Evolutionary conservation across 2,888 invertebrate species (phyloP).

Genomic region (Barypeithes pellucidus): DNA sequence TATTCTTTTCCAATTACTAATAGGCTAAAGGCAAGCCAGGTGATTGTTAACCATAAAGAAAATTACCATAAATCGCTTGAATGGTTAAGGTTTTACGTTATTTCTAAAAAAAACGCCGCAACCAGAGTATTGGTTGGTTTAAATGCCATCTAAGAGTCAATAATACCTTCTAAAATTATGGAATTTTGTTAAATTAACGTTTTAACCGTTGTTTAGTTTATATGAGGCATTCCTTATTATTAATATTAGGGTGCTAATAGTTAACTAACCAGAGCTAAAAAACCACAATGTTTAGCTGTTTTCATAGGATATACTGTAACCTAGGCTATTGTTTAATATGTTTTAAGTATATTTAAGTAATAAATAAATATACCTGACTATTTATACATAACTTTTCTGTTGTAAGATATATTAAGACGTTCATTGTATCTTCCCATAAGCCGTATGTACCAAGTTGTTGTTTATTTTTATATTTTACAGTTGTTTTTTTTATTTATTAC

Average conservation of each 20-base stretch:
- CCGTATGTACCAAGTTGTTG: constrained; percentile 38
- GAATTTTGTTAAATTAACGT: constrained; percentile 1
- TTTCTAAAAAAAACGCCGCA: too few relatives aligned
- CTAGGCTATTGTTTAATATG: constrained; percentile 47
- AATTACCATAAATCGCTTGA: too few relatives aligned
- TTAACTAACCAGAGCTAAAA: constrained; percentile 50
- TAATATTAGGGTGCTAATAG: constrained; percentile 52
- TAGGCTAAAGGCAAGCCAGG: too few relatives aligned
- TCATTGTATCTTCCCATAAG: constrained; percentile 62
- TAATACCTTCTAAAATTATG: not conserved
- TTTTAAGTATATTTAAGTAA: constrained; percentile 44
- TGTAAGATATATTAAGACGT: constrained; percentile 58
- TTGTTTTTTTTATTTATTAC: constrained; percentile 33
- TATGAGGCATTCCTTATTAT: constrained; percentile 46
- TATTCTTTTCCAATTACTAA: too few relatives aligned
- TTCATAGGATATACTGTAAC: constrained; percentile 44
- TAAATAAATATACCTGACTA: constrained; percentile 46
- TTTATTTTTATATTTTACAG: constrained; percentile 60
- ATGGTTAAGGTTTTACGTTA: too few relatives aligned
- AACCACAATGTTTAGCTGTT: constrained; percentile 48
- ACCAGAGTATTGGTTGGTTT: not conserved
- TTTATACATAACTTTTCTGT: constrained; percentile 36
- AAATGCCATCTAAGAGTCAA: not conserved
- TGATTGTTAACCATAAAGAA: too few relatives aligned
- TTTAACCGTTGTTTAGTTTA: constrained; percentile 25